phyloP scores from a whole-genome alignment of 2,888 invertebrate genomes.

The Meiosimyza decipiens region DNA sequence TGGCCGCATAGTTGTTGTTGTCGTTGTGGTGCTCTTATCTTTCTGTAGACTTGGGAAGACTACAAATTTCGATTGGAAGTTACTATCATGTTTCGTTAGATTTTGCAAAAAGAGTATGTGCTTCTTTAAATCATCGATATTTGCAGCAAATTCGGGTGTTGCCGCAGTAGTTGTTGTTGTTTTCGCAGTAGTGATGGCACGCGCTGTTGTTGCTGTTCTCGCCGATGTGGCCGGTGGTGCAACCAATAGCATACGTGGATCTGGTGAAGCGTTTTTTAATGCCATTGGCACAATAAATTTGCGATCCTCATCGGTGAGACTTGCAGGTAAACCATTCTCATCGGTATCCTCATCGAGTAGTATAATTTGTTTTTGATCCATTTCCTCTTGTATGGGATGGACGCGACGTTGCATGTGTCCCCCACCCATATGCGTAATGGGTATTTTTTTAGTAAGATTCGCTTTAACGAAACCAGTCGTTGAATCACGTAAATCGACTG shows the following conservation, averaged over 20 bases:
- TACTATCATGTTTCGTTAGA: slow-evolving; percentile 64
- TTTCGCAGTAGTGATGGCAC: slow-evolving; percentile 51
- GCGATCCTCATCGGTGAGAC: slow-evolving; percentile 64
- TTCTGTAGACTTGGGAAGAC: slow-evolving; percentile 66
- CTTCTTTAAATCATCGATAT: slow-evolving; percentile 66
- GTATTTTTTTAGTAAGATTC: slow-evolving; percentile 62
- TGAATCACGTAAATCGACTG: slow-evolving; percentile 63
- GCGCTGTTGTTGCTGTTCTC: slow-evolving; percentile 48
- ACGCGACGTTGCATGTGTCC: slow-evolving; percentile 51
- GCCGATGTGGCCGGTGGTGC: slow-evolving; percentile 44
- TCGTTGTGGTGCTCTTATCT: slow-evolving; percentile 49
- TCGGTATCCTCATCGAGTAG: slow-evolving; percentile 65
- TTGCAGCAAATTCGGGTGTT: slow-evolving; percentile 57
- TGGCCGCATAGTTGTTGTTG: slow-evolving; percentile 47
- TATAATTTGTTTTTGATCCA: slow-evolving; percentile 66
- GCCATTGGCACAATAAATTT: slow-evolving; percentile 67
- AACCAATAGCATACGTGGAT: slow-evolving; percentile 52
- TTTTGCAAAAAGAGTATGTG: slow-evolving; percentile 66
- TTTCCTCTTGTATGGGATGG: slow-evolving; percentile 65
- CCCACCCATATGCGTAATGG: slow-evolving; percentile 44
- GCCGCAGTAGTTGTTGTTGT: slow-evolving; percentile 49
- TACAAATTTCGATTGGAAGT: slow-evolving; percentile 66
- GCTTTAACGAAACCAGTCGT: slow-evolving; percentile 64
- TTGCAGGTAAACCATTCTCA: slow-evolving; percentile 63
- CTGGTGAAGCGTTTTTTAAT: slow-evolving; percentile 62